Conservation (phyloP, 2,888 invertebrate species). For the Teleogryllus oceanicus region DNA sequence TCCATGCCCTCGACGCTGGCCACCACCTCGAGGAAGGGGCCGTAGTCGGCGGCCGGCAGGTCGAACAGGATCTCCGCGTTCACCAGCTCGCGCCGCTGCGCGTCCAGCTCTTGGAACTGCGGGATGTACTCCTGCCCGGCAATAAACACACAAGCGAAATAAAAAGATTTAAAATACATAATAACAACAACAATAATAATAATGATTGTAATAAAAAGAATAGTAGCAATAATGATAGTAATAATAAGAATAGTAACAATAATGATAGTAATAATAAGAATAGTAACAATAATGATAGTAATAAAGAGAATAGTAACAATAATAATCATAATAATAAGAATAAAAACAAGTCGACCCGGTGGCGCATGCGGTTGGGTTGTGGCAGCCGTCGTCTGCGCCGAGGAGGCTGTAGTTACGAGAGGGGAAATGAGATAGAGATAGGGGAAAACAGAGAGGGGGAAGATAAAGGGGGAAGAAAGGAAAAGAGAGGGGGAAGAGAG, state of each 20-base stretch:
- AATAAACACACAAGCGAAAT: not conserved
- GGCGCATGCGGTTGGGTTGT: too few species aligned
- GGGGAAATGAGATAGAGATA: too few species aligned
- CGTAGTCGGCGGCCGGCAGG: constrained; percentile 79
- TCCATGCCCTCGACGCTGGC: constrained; percentile 66
- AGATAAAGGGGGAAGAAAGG: too few species aligned
- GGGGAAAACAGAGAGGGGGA: too few species aligned
- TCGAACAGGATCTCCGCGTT: constrained; percentile 84
- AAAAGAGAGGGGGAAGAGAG: too few species aligned
- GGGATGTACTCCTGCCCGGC: constrained; percentile 56
- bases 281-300: not conserved
- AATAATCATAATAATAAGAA: not conserved
- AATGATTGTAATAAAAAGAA: too few species aligned
- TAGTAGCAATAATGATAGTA: not conserved
- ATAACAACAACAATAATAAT: not conserved
- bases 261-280: not conserved
- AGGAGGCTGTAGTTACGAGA: too few species aligned
- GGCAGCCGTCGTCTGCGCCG: too few species aligned
- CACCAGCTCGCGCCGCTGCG: constrained; percentile 58
- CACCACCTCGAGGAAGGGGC: constrained; percentile 63
- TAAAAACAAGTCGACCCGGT: too few species aligned
- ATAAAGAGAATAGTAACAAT: not conserved
- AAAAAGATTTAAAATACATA: not conserved
- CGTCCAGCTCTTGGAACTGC: constrained; percentile 65
- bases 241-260: not conserved